Evolutionary conservation across 2,113 vertebrate genomes (phyloP).

Genomic region (Erinaceus europaeus): DNA sequence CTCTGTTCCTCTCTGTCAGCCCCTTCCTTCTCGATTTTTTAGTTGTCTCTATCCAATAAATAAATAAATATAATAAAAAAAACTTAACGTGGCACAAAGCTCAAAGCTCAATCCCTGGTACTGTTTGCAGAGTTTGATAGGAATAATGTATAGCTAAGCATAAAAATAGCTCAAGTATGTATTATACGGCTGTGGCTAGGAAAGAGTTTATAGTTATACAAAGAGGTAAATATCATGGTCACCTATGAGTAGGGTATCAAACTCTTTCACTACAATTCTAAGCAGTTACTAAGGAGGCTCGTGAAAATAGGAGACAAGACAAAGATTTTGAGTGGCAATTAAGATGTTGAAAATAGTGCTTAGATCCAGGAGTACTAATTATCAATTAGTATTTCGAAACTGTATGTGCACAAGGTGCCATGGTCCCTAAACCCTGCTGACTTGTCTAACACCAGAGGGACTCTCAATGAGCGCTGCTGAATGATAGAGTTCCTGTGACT

Average conservation of each 20-base stretch:
- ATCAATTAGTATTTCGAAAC: neutral
- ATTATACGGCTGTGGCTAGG: neutral
- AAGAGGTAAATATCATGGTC: neutral
- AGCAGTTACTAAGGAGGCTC: neutral
- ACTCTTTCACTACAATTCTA: neutral
- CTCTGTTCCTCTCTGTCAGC: too few species aligned
- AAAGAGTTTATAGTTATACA: neutral
- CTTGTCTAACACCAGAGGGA: neutral
- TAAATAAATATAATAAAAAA: too few species aligned
- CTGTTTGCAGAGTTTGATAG: neutral
- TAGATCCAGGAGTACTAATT: neutral
- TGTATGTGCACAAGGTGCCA: neutral
- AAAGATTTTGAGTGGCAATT: neutral
- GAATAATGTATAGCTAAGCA: neutral
- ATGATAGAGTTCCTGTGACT: slow-evolving; percentile 2
- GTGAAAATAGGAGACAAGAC: neutral
- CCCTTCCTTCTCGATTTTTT: too few species aligned
- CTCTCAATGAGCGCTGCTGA: slow-evolving; percentile 25
- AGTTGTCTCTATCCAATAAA: too few species aligned
- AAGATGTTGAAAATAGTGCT: slow-evolving; percentile 3
- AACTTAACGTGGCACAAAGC: too few species aligned
- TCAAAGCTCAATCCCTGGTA: neutral
- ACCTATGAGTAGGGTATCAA: neutral
- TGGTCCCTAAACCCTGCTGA: neutral
- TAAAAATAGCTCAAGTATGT: neutral